A percentile compares a stretch with the other conserved stretches of the same genome.
Evolutionary conservation across 2,113 vertebrate species (phyloP).

Genomic region (Sander vitreus): DNA sequence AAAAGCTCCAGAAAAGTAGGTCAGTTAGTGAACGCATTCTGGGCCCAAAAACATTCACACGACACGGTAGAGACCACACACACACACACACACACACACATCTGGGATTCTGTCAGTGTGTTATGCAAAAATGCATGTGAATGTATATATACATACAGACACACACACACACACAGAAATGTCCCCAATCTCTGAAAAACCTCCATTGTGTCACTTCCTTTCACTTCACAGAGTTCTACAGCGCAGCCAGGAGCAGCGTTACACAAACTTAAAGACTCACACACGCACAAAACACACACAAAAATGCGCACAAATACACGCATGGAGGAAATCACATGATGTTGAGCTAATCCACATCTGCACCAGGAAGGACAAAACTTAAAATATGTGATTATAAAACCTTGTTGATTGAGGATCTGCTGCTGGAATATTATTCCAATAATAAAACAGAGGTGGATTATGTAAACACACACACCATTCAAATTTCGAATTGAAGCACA

Average conservation of each 20-base stretch:
- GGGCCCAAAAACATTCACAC: conserved; percentile 63
- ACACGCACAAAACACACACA: neutral
- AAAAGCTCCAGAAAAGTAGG: conserved; percentile 69
- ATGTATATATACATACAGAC: neutral
- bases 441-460: conserved; percentile 4
- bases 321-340: conserved; percentile 44
- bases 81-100: conserved; percentile 33
- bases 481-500: neutral
- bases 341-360: conserved; percentile 18
- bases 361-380: neutral
- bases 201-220: conserved; percentile 59
- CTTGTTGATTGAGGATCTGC: neutral
- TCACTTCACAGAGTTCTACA: conserved; percentile 48
- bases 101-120: conserved; percentile 40
- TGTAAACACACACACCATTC: neutral
- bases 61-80: conserved; percentile 40
- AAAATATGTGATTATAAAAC: neutral
- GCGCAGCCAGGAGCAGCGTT: conserved; percentile 42
- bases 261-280: conserved; percentile 17
- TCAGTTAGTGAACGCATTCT: conserved; percentile 53
- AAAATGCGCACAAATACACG: neutral
- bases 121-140: conserved; percentile 29
- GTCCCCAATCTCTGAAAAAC: conserved; percentile 49
- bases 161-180: conserved; percentile 5
- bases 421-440: neutral